phyloP scores from a whole-genome alignment of 2,888 invertebrate species.

The Lepidochitona cinerea region DNA sequence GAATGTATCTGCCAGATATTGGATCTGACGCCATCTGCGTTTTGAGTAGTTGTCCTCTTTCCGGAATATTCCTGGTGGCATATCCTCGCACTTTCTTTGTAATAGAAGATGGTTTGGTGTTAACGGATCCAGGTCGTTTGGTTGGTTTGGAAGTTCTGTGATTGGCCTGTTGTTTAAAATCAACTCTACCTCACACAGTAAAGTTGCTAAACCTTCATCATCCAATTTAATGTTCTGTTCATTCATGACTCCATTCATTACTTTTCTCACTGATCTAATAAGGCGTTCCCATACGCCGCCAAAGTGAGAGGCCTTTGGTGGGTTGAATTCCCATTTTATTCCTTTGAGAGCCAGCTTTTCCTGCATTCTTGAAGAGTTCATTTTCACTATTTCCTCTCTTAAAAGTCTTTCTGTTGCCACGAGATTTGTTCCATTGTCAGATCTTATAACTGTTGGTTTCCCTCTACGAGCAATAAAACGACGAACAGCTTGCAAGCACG shows the following conservation, averaged over 20 bases:
- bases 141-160: slow-evolving; percentile 13
- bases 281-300: slow-evolving; percentile 34
- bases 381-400: slow-evolving; percentile 17
- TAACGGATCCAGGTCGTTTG: slow-evolving; percentile 20
- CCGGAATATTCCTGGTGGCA: slow-evolving; percentile 23
- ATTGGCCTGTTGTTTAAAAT: slow-evolving; percentile 31
- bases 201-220: slow-evolving; percentile 27
- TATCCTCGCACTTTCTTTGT: background rate
- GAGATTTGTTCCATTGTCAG: slow-evolving; percentile 27
- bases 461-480: slow-evolving; percentile 25
- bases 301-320: slow-evolving; percentile 28
- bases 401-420: slow-evolving; percentile 28
- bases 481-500: slow-evolving; percentile 23
- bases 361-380: slow-evolving; percentile 20
- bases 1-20: slow-evolving; percentile 32
- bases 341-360: slow-evolving; percentile 15
- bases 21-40: slow-evolving; percentile 33
- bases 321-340: slow-evolving; percentile 32
- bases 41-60: slow-evolving; percentile 23
- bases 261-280: slow-evolving; percentile 23
- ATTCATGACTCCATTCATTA: slow-evolving; percentile 18
- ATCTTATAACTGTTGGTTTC: background rate
- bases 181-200: slow-evolving; percentile 29
- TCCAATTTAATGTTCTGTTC: slow-evolving; percentile 16
- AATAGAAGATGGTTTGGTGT: slow-evolving; percentile 31